Conservation (phyloP, 2,113 vertebrate genomes). For the Leucoraja erinaceus region DNA sequence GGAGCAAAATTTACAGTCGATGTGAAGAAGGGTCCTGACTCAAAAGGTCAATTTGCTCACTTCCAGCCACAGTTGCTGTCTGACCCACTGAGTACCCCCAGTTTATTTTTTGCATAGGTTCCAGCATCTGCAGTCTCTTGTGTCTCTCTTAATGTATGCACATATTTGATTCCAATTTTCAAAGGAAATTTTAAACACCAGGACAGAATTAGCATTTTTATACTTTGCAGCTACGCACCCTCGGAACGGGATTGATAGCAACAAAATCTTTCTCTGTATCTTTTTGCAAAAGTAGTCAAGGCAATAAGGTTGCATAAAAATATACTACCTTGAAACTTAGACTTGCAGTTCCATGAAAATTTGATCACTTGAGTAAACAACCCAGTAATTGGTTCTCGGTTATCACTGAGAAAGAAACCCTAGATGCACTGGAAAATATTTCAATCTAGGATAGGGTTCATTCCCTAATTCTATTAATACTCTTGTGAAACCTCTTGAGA, state of each 20-base stretch:
- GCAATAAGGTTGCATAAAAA: too few relatives aligned
- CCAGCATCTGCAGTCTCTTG: too few relatives aligned
- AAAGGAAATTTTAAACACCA: background rate
- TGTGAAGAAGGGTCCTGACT: too few relatives aligned
- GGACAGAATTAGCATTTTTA: background rate
- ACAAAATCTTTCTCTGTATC: background rate
- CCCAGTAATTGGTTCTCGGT: background rate
- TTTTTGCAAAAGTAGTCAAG: background rate
- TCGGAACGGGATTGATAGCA: background rate
- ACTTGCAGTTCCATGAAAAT: background rate
- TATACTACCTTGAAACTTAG: background rate
- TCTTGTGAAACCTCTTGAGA: background rate
- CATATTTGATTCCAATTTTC: background rate
- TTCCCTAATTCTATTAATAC: background rate
- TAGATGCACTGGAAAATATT: background rate
- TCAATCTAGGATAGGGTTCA: background rate
- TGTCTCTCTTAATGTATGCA: background rate
- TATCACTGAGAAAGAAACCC: background rate
- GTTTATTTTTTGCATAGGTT: too few relatives aligned
- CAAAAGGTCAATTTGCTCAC: too few relatives aligned
- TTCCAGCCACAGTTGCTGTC: too few relatives aligned
- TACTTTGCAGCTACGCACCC: background rate
- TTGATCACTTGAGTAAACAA: background rate
- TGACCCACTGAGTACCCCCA: too few relatives aligned
- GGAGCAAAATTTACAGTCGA: too few relatives aligned